phyloP scores from a whole-genome alignment of 2,888 invertebrate genomes.

The Meteorus cinctellus region DNA sequence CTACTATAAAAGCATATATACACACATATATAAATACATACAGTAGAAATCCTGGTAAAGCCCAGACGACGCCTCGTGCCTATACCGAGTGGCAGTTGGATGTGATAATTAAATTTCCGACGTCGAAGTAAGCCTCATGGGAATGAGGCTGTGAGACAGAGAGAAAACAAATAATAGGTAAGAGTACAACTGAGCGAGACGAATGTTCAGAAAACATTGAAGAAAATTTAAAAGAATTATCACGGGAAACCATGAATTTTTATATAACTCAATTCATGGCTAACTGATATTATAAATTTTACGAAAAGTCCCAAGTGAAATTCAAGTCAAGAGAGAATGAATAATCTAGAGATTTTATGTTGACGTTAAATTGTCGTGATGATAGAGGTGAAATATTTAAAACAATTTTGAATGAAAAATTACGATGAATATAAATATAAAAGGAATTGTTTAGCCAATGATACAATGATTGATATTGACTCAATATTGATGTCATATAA shows the following conservation, averaged over 20 bases:
- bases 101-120: constrained; percentile 66
- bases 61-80: constrained; percentile 34
- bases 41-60: constrained; percentile 47
- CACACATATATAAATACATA: constrained; percentile 17
- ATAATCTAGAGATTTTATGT: too few species aligned
- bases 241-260: background rate
- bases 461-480: too few species aligned
- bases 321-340: background rate
- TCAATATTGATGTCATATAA: too few species aligned
- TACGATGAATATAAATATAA: too few species aligned
- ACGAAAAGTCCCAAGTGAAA: background rate
- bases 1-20: constrained; percentile 16
- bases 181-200: constrained; percentile 28
- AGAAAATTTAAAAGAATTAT: constrained; percentile 9
- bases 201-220: constrained; percentile 29
- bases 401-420: too few species aligned
- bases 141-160: constrained; percentile 33
- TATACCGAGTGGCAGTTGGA: constrained; percentile 44
- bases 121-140: constrained; percentile 51
- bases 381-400: too few species aligned
- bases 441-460: too few species aligned
- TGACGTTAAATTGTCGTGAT: too few species aligned
- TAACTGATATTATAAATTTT: too few species aligned
- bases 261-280: background rate
- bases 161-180: constrained; percentile 8